These are phyloP conservation scores for Cyphomyrus discorhynchus DNA, from an alignment of 2,113 vertebrate species.

Conservation along the genomic window DNA sequence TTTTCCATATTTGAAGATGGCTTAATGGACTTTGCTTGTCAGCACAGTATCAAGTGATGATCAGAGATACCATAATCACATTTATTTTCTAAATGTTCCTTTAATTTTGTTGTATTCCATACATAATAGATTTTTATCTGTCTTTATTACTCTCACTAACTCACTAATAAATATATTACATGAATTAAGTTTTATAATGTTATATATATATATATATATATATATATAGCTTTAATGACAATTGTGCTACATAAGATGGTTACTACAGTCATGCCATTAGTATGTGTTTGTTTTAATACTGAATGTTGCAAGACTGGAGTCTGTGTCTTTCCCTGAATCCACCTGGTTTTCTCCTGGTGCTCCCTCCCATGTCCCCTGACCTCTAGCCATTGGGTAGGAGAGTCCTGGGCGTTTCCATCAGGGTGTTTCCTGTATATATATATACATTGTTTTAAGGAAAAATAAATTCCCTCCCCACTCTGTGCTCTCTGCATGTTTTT, in stretches of 20 bases:
- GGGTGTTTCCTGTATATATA: not conserved
- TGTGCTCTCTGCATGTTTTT: not conserved
- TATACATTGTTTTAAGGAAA: not conserved
- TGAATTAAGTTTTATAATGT: not conserved
- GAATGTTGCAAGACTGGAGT: not conserved
- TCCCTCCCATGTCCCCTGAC: not conserved
- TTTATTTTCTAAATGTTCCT: constrained; percentile 51
- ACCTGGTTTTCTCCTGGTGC: not conserved
- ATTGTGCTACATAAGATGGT: not conserved
- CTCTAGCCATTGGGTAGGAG: not conserved
- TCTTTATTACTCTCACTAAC: constrained; percentile 1
- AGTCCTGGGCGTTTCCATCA: not conserved
- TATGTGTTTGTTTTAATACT: not conserved
- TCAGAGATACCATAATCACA: constrained; percentile 51
- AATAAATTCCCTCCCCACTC: not conserved
- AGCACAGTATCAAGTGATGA: constrained; percentile 74
- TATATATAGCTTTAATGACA: not conserved
- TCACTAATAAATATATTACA: not conserved
- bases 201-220: not conserved
- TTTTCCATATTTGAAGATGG: constrained; percentile 99
- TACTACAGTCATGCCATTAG: not conserved
- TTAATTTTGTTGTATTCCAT: constrained; percentile 20
- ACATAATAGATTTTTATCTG: not conserved
- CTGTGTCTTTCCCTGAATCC: not conserved
- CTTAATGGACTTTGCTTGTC: constrained; percentile 96